Base-by-base conservation (phyloP, 2,888 invertebrate species). In the Tanytarsus gracilentus region DNA sequence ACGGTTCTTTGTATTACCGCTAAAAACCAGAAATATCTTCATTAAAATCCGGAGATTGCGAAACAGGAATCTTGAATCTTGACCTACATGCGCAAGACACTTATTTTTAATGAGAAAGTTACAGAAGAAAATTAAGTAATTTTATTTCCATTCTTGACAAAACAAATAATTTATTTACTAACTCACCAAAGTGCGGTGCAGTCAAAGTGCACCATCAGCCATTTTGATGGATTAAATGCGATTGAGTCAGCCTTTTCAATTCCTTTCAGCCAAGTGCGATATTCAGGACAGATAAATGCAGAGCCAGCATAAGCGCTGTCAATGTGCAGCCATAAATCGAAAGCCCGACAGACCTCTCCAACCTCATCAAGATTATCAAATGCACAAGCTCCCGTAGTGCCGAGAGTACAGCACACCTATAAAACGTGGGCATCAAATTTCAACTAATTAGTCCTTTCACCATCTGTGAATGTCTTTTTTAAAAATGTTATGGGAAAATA, bases 171-270 rank as follows among this genome's bases (percentile, higher is more conserved):
- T n/a, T n/a, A n/a, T n/a, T n/a, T n/a, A n/a, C n/a, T n/a, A 2
- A 67, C 78, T 77, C 76, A 95, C 96, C 98, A 99, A 90, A 99
- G 88, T 1, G 95, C 95, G 0, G 98, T 97, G 70, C 98, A 99
- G 73, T 99, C 99, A 66, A 99, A 99, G 74, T 98, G 95, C 7
- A 98, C 91, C 94, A 99, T 91, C 71, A 99, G 76, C 94, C 98
- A 98, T 73, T 99, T 99, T 62, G 96, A 96, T 1, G 98, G 95
- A 74, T 99, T 99, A 73, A 98, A 98, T 2, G 96, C 97, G 64
- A 98, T 86, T 0, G 98, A 98, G 69, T 97, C 87, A 0, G 90
- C 96, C 66, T 83, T 77, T 68, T 95, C 89, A n/a, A 96, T 84
- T 4, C 97, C 97, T 62, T 84, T 81, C 68, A 96, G 73, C 88